Evolutionary conservation across 2,113 vertebrate genomes (phyloP).

Genomic region (Pteropus alecto): DNA sequence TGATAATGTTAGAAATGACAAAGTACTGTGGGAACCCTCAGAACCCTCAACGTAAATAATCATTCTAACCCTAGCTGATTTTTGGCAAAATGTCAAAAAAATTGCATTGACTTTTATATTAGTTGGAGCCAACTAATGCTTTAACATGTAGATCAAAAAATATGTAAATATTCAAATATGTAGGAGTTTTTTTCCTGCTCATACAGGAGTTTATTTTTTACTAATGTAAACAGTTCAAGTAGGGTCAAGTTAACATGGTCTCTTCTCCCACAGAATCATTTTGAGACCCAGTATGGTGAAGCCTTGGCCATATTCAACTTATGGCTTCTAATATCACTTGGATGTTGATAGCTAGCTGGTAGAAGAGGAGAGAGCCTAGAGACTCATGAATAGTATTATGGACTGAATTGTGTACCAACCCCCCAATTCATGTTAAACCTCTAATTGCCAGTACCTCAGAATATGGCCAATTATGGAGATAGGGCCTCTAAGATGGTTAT

Average conservation of each 20-base stretch:
- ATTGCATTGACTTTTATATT: background rate
- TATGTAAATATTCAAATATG: background rate
- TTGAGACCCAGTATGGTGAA: background rate
- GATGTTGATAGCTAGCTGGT: background rate
- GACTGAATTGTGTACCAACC: background rate
- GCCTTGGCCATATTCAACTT: background rate
- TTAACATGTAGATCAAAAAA: background rate
- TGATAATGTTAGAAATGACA: slow-evolving; percentile 20
- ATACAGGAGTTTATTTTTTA: background rate
- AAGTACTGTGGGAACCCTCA: slow-evolving; percentile 14
- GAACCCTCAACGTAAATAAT: slow-evolving; percentile 39
- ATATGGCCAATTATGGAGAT: background rate
- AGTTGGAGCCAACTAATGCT: background rate
- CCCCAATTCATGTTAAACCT: background rate
- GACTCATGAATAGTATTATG: background rate
- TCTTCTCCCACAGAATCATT: background rate
- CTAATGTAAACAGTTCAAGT: background rate
- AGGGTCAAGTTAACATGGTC: background rate
- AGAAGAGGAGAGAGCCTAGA: background rate
- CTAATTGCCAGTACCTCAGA: background rate
- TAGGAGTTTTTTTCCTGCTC: background rate
- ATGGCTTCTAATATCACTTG: background rate
- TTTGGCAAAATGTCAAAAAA: slow-evolving; percentile 43
- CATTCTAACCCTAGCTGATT: background rate
- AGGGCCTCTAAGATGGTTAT: background rate